phyloP scores from a whole-genome alignment of 2,113 vertebrate species.

The Clarias macrocephalus region DNA sequence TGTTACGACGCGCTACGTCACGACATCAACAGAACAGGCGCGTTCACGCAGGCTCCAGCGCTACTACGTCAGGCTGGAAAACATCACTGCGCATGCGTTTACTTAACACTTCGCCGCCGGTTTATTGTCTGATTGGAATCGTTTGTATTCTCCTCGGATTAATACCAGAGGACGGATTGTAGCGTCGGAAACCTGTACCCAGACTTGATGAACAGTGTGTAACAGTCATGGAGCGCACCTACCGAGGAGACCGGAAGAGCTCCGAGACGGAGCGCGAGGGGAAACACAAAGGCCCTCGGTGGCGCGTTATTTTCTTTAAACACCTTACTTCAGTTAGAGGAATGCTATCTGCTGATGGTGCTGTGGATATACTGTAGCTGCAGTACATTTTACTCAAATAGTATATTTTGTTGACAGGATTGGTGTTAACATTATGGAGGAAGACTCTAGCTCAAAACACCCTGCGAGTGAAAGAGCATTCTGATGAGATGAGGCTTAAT shows the following conservation, averaged over 20 bases:
- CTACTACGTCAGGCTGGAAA: not conserved
- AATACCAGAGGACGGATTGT: not conserved
- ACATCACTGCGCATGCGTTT: constrained; percentile 43
- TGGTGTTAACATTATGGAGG: not conserved
- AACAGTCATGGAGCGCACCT: not conserved
- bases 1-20: constrained; percentile 52
- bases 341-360: too few relatives aligned
- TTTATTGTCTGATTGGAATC: not conserved
- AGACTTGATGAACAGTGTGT: not conserved
- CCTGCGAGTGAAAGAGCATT: not conserved
- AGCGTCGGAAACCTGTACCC: not conserved
- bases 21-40: constrained; percentile 38
- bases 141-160: not conserved
- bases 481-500: not conserved
- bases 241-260: not conserved
- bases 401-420: not conserved
- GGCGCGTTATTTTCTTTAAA: not conserved
- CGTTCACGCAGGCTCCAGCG: constrained; percentile 36
- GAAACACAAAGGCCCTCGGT: not conserved
- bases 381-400: not conserved
- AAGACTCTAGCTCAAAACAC: not conserved
- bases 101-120: constrained; percentile 48
- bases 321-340: not conserved
- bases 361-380: not conserved
- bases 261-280: not conserved